Conservation (phyloP, 2,797 vertebrate genomes). For the Calcarius lapponicus region DNA sequence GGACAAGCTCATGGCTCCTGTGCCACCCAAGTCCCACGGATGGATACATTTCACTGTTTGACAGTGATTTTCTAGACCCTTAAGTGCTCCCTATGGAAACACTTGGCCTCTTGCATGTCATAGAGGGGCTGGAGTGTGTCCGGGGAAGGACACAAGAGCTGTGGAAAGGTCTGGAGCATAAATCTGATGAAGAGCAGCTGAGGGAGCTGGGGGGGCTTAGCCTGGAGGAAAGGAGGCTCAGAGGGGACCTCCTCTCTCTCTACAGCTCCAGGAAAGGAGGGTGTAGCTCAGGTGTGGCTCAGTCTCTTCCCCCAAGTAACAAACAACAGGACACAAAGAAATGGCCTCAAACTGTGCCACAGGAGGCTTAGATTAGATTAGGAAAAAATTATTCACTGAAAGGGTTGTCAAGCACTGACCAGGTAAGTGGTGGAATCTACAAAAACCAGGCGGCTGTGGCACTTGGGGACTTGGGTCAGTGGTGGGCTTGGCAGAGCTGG, state of each 20-base stretch:
- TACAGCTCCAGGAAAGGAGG: background rate
- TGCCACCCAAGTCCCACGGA: background rate
- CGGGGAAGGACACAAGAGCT: background rate
- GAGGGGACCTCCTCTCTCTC: background rate
- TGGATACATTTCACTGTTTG: background rate
- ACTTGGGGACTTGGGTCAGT: background rate
- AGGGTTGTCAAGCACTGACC: background rate
- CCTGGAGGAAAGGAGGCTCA: background rate
- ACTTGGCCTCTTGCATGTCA: background rate
- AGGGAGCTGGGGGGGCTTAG: background rate
- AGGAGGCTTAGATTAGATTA: background rate
- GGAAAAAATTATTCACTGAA: background rate
- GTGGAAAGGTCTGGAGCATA: background rate
- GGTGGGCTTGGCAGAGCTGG: background rate
- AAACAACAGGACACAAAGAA: background rate
- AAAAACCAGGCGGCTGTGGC: background rate
- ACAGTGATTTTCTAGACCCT: background rate
- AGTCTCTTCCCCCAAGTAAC: background rate
- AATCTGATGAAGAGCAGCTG: background rate
- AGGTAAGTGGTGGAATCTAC: background rate
- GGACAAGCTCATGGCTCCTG: background rate
- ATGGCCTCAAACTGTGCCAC: background rate
- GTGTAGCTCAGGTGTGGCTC: background rate
- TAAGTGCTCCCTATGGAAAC: background rate
- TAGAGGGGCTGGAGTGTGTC: fast-evolving